Evolutionary conservation across 92 coral and sea anemone species (phyloP).

Genomic region (Anthopleura xanthogrammica): DNA sequence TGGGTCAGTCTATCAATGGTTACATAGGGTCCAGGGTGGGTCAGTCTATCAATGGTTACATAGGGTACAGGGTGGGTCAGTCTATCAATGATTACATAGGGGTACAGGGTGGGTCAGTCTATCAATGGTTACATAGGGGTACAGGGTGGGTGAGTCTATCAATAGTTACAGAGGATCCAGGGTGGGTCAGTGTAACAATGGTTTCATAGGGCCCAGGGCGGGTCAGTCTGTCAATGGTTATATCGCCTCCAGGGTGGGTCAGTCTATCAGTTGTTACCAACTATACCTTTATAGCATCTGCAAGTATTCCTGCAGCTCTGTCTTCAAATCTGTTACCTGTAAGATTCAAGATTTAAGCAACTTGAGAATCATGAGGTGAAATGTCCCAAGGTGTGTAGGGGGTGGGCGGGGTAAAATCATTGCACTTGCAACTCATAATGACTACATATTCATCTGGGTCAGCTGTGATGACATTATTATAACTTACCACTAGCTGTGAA

Average conservation of each 20-base stretch:
- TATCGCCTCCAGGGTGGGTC: background rate
- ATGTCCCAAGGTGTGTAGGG: no score
- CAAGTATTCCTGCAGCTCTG: constrained; percentile 79
- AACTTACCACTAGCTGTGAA: constrained; percentile 81
- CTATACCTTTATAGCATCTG: constrained; percentile 84
- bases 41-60: background rate
- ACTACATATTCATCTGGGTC: no score
- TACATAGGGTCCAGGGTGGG: background rate
- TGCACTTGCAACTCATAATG: background rate
- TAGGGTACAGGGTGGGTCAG: background rate
- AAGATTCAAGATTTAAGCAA: background rate
- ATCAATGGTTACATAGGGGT: background rate
- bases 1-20: background rate
- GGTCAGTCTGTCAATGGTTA: background rate
- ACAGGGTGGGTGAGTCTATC: background rate
- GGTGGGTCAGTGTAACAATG: background rate
- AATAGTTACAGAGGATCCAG: background rate
- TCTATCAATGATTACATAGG: no score
- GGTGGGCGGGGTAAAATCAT: no score
- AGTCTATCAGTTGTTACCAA: no score
- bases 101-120: background rate
- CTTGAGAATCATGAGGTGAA: background rate
- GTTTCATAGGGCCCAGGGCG: background rate
- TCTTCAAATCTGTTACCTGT: constrained; percentile 95
- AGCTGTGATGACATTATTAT: background rate